These are phyloP conservation scores for Mergus octosetaceus DNA, from an alignment of 2,797 vertebrate species.

Conservation along the genomic window DNA sequence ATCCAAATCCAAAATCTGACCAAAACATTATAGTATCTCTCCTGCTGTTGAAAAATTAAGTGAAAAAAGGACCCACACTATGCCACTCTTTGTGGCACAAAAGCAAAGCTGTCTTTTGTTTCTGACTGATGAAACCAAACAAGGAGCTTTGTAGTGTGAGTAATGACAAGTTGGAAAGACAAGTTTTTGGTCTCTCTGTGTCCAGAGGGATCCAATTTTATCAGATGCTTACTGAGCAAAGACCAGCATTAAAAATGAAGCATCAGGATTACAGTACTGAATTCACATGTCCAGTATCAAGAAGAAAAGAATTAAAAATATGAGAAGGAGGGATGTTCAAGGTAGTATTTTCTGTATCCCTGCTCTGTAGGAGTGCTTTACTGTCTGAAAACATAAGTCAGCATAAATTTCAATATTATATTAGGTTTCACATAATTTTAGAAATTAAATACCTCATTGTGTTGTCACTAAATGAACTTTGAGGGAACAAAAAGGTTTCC, in stretches of 20 bases:
- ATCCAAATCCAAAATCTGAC: background rate
- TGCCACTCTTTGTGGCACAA: background rate
- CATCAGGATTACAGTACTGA: background rate
- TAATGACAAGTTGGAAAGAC: background rate
- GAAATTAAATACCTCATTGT: background rate
- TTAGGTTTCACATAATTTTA: background rate
- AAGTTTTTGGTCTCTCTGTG: background rate
- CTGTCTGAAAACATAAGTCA: background rate
- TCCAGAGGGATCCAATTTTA: background rate
- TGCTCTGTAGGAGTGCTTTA: background rate
- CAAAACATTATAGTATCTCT: background rate
- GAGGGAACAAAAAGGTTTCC: background rate
- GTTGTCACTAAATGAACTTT: background rate
- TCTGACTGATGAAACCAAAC: accelerated
- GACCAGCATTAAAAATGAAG: background rate
- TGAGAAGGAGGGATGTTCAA: background rate
- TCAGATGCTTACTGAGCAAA: background rate
- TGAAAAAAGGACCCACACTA: background rate
- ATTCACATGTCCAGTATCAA: background rate
- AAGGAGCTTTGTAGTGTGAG: background rate
- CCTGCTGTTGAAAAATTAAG: background rate
- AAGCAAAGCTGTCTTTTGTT: background rate
- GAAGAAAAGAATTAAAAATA: background rate
- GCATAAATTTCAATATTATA: background rate
- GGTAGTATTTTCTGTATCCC: background rate